phyloP scores from a whole-genome alignment of 2,113 vertebrate species.

The Tachycineta bicolor region DNA sequence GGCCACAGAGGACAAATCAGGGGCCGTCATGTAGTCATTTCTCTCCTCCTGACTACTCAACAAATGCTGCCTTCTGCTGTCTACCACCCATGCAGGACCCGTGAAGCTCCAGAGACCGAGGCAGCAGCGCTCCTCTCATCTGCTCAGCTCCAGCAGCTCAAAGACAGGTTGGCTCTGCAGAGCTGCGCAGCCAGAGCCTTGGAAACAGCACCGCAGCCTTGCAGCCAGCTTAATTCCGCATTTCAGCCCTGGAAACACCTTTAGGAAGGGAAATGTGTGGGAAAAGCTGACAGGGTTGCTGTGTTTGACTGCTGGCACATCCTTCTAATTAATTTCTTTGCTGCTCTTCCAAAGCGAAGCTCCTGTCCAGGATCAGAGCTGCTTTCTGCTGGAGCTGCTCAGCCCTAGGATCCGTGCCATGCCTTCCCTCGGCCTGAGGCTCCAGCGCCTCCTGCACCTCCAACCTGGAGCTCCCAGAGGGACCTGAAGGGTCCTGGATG shows the following conservation, averaged over 20 bases:
- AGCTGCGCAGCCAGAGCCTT: background rate
- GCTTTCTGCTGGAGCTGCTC: slow-evolving; percentile 2
- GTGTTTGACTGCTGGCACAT: background rate
- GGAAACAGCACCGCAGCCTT: background rate
- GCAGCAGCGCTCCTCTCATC: background rate
- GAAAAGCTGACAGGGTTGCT: background rate
- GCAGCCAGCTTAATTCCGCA: background rate
- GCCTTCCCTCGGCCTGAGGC: background rate
- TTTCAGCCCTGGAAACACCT: slow-evolving; percentile 26
- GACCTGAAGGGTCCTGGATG: background rate
- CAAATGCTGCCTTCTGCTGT: slow-evolving; percentile 7
- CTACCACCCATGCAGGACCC: background rate
- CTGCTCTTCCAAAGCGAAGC: slow-evolving; percentile 17
- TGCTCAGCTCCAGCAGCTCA: background rate
- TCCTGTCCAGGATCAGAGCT: background rate
- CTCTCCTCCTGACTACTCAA: background rate
- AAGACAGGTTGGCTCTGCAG: background rate
- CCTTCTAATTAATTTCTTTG: slow-evolving; percentile 39
- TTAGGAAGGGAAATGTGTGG: background rate
- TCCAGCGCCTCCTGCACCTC: background rate
- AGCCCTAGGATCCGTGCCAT: background rate
- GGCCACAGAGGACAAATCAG: background rate
- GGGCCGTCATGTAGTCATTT: background rate
- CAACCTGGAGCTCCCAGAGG: background rate
- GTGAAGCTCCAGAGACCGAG: background rate